Evolutionary conservation across 1,140 invertebrate species (phyloP).

Genomic region (Maniola jurtina): DNA sequence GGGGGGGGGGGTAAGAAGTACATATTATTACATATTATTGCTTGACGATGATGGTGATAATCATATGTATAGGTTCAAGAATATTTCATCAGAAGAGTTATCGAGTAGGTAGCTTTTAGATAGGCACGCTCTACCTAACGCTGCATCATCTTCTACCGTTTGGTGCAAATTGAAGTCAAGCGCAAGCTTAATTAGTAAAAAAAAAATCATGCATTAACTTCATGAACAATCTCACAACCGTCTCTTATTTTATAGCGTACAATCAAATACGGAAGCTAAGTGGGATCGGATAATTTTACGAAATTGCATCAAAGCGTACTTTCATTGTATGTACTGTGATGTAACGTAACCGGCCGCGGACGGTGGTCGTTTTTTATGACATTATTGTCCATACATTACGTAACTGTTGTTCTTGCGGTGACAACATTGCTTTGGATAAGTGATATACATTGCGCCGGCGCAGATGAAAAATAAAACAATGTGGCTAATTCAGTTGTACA

Average conservation of each 20-base stretch:
- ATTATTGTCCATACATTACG: constrained; percentile 33
- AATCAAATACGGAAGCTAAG: constrained; percentile 9
- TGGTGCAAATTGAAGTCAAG: too few species aligned
- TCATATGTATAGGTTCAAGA: too few species aligned
- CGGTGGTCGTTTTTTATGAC: constrained; percentile 28
- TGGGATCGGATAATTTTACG: constrained; percentile 29
- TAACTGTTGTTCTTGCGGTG: constrained; percentile 36
- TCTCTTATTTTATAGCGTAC: constrained; percentile 9
- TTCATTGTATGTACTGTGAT: constrained; percentile 35
- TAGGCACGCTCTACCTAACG: too few species aligned
- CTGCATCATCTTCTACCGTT: too few species aligned
- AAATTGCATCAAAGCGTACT: constrained; percentile 42
- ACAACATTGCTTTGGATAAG: constrained; percentile 25
- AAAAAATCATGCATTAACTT: neutral
- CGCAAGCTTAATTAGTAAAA: too few species aligned
- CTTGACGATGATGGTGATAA: too few species aligned
- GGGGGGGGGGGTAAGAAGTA: too few species aligned
- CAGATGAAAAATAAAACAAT: neutral
- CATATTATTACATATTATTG: too few species aligned
- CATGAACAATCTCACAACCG: neutral
- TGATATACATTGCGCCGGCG: constrained; percentile 30
- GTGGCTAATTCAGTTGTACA: too few species aligned
- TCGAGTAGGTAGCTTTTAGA: too few species aligned
- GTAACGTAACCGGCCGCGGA: constrained; percentile 30
- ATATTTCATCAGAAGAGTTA: too few species aligned